These are phyloP conservation scores for Mergus octosetaceus DNA, from an alignment of 2,797 vertebrate genomes.

Conservation along the genomic window DNA sequence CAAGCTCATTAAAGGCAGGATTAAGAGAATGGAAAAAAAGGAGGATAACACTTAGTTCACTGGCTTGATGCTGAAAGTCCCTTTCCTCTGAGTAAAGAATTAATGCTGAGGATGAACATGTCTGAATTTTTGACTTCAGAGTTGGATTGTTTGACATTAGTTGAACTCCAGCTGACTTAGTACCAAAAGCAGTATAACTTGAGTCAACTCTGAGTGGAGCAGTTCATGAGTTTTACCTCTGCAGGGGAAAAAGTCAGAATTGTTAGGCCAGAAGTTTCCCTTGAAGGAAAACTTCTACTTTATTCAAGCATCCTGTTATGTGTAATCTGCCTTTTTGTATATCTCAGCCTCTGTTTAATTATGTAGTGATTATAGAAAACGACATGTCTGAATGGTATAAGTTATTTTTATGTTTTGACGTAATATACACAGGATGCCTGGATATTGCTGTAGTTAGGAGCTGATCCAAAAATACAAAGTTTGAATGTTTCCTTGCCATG, in stretches of 20 bases:
- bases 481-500: neutral
- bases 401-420: neutral
- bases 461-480: neutral
- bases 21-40: neutral
- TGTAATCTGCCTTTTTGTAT: neutral
- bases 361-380: neutral
- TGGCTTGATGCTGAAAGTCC: neutral
- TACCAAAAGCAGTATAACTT: neutral
- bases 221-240: neutral
- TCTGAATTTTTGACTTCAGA: neutral
- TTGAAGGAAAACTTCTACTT: neutral
- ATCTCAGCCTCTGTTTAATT: neutral
- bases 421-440: neutral
- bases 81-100: neutral
- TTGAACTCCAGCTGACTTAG: constrained; percentile 7
- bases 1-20: neutral
- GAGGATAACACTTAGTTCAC: neutral
- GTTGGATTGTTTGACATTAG: neutral
- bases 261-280: neutral
- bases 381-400: neutral
- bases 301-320: neutral
- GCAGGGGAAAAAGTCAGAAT: neutral
- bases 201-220: neutral
- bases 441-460: neutral
- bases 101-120: neutral